Percentiles rank a stretch among this genome's conserved stretches.
phyloP scores from a whole-genome alignment of 2,888 invertebrate species.

The Meta bourneti region DNA sequence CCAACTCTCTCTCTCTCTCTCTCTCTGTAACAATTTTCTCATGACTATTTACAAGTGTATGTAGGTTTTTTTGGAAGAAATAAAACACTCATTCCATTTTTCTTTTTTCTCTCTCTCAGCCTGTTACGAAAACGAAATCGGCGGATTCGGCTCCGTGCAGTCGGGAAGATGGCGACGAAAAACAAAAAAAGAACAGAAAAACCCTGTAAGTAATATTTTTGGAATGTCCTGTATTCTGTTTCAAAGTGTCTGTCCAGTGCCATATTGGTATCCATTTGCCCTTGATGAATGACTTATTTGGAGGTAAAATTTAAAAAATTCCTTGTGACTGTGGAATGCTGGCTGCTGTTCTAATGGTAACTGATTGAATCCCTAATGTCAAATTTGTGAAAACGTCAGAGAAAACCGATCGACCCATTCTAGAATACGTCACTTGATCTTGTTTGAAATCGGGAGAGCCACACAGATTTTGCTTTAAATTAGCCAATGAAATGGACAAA shows the following conservation, averaged over 20 bases:
- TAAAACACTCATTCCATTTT: constrained; percentile 7
- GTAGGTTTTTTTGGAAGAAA: not conserved
- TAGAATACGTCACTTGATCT: no score
- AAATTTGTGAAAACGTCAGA: no score
- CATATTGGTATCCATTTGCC: not conserved
- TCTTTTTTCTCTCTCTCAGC: constrained; percentile 62
- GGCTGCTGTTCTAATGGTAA: no score
- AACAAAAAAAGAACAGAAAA: constrained; percentile 75
- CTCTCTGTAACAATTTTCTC: constrained; percentile 6
- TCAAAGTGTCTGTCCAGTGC: not conserved
- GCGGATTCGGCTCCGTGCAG: constrained; percentile 76
- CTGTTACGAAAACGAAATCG: constrained; percentile 77
- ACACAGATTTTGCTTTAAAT: no score
- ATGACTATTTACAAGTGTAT: constrained; percentile 12
- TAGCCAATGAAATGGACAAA: no score
- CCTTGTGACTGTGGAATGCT: not conserved
- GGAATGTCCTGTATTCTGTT: constrained; percentile 1
- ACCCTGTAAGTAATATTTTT: constrained; percentile 73
- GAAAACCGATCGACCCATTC: no score
- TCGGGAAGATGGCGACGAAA: constrained; percentile 74
- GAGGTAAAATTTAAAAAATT: not conserved
- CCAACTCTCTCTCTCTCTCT: not conserved
- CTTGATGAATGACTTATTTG: not conserved
- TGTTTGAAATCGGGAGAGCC: no score
- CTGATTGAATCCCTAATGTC: no score